Base-by-base conservation (phyloP, 2,888 invertebrate genomes). In the Boloria euphrosyne region DNA sequence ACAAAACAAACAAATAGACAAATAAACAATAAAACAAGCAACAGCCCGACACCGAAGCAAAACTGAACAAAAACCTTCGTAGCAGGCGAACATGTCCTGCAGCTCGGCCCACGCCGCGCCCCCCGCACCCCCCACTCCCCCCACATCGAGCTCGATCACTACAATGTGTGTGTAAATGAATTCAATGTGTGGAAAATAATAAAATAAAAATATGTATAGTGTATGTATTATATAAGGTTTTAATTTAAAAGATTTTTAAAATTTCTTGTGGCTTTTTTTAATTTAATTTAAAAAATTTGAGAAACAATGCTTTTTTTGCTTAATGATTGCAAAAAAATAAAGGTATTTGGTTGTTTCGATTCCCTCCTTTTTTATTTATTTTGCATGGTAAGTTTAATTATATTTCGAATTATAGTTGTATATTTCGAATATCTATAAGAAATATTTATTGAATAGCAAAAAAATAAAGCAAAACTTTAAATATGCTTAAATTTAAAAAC, bases 21-120 rank as follows among this genome's bases (percentile, higher is more conserved):
- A 13, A 47, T 59, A 67, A 58, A 55, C 14, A 22, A 59, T 18
- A 50, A 38, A 59, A 66, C 50, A 68, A 75, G 71, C 73, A 69
- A 72, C 63, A 64, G 17, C 68, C 75, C 72, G 62, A 67, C 72
- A 72, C 75, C 71, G 58, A 68, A 75, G 70, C 71, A 18, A 61
- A 51, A 62, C 62, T 51, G 44, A 54, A 58, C 55, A 62, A 27
- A 31, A 22, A 77, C 76, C 77, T 76, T 75, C 70, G 67, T 73
- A 76, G 43, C 69, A 66, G 31, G 71, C 50, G 71, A 78, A 76
- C 54, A 79, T 69, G 47, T 77, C 76, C 55, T 71, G 72, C 22
- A 77, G 74, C 22, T 78, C 76, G 16, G 70, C 69, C 78, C 78
- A 78, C 51, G 74, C 73, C 64, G 72, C 53, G 63, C 74, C 62